These are phyloP conservation scores for Penaeus japonicus DNA, from an alignment of 1,140 invertebrate genomes.

Conservation along the genomic window DNA sequence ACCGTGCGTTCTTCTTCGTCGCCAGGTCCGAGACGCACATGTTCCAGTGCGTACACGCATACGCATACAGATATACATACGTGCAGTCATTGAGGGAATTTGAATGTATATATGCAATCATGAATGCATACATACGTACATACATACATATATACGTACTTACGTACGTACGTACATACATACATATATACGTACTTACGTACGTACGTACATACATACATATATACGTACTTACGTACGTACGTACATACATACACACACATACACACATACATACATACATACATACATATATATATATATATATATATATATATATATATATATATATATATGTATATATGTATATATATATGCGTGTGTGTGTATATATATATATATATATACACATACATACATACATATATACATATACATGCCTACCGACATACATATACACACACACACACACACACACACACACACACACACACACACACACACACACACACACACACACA, in stretches of 20 bases:
- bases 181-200: not conserved
- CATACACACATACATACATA: not conserved
- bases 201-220: not conserved
- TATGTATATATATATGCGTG: not conserved
- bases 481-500: not conserved
- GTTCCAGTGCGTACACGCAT: too few species aligned
- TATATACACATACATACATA: not conserved
- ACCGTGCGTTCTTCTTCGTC: too few species aligned
- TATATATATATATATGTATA: not conserved
- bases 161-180: not conserved
- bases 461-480: not conserved
- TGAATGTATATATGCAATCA: too few species aligned
- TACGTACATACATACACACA: not conserved
- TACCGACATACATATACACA: not conserved
- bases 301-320: not conserved
- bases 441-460: not conserved
- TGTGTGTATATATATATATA: not conserved
- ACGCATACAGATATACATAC: too few species aligned
- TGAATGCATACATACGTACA: too few species aligned
- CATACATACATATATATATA: not conserved
- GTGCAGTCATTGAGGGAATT: too few species aligned
- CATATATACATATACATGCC: not conserved
- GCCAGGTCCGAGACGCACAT: too few species aligned
- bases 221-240: not conserved
- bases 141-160: not conserved